Evolutionary conservation across 2,888 invertebrate species (phyloP).

Genomic region (Iphiclides podalirius): DNA sequence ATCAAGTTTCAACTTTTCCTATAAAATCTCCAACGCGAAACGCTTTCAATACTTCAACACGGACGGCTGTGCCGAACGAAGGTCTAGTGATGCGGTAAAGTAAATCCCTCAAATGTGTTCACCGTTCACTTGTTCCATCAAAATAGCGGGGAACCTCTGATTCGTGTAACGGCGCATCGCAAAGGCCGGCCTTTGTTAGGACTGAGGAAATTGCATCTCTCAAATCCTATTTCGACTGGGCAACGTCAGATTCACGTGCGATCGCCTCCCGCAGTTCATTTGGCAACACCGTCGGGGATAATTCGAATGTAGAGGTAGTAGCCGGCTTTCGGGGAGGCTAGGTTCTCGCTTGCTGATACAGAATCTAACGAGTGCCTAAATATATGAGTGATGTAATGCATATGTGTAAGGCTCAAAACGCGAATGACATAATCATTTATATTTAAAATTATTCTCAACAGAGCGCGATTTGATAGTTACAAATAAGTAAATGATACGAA

Average conservation of each 20-base stretch:
- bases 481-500: no score
- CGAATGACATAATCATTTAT: neutral
- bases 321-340: neutral
- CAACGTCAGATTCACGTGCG: constrained; percentile 39
- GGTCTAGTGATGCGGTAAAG: constrained; percentile 11
- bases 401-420: no score
- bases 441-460: no score
- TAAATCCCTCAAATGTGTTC: constrained; percentile 12
- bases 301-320: constrained; percentile 2
- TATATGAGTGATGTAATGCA: no score
- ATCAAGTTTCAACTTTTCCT: no score
- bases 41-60: no score
- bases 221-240: constrained; percentile 52
- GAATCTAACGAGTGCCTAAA: no score
- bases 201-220: constrained; percentile 63
- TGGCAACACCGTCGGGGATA: constrained; percentile 11
- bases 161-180: constrained; percentile 51
- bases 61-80: no score
- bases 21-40: no score
- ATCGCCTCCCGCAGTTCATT: constrained; percentile 42
- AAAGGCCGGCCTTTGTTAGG: constrained; percentile 48
- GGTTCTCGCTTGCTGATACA: neutral
- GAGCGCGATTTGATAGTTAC: no score
- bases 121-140: constrained; percentile 30
- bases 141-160: constrained; percentile 49